phyloP scores from a whole-genome alignment of 2,797 vertebrate species.

The Sebastiscus tertius region DNA sequence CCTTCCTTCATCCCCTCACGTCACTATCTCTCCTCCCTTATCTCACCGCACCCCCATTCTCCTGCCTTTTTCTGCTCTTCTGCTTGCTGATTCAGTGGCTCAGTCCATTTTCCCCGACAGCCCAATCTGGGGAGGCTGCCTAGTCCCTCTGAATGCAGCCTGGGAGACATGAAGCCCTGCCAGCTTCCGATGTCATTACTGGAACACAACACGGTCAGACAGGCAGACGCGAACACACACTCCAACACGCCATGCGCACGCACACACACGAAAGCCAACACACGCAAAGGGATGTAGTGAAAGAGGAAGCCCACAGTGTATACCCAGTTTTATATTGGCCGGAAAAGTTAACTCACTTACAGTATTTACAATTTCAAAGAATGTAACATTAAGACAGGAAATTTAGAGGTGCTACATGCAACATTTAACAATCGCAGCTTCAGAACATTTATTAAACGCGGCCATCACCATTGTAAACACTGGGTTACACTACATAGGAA shows the following conservation, averaged over 20 bases:
- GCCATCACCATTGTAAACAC: not conserved
- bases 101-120: conserved; percentile 26
- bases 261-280: not conserved
- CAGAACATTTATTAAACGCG: not conserved
- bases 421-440: not conserved
- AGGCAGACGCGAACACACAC: conserved; percentile 51
- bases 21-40: conserved; percentile 11
- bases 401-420: not conserved
- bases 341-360: not conserved
- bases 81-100: conserved; percentile 49
- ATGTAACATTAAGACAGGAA: not conserved
- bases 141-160: conserved; percentile 56
- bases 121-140: conserved; percentile 43
- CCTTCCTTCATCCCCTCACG: not conserved
- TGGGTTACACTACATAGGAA: not conserved
- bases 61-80: conserved; percentile 15
- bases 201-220: conserved; percentile 69
- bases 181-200: conserved; percentile 79
- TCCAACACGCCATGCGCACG: conserved; percentile 2
- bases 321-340: conserved; percentile 1
- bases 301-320: conserved; percentile 1
- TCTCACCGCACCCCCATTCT: conserved; percentile 1
- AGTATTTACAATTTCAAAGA: not conserved
- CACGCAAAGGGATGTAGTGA: not conserved
- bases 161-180: conserved; percentile 69